Conservation (phyloP, 2,797 vertebrate genomes). For the Prunella strophiata region DNA sequence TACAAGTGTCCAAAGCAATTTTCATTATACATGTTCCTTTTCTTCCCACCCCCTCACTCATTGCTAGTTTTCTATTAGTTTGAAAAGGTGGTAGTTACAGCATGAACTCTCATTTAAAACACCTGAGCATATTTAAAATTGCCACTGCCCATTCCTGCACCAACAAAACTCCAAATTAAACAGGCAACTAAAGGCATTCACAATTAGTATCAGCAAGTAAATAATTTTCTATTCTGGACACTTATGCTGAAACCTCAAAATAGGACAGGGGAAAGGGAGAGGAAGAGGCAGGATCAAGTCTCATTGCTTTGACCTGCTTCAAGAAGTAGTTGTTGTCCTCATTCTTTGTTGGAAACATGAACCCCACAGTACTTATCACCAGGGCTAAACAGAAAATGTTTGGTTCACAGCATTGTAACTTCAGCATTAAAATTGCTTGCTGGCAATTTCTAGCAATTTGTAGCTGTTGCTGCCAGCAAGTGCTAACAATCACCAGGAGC, state of each 20-base stretch:
- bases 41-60: rapidly evolving
- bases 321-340: not conserved
- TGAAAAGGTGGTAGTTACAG: not conserved
- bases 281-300: not conserved
- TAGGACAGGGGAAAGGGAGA: not conserved
- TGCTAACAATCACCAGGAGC: slow-evolving; percentile 14
- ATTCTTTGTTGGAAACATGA: not conserved
- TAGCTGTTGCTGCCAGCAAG: slow-evolving; percentile 3
- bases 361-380: not conserved
- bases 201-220: not conserved
- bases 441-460: slow-evolving; percentile 3
- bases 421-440: not conserved
- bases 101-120: not conserved
- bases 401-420: not conserved
- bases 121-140: not conserved
- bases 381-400: not conserved
- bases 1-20: not conserved
- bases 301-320: not conserved
- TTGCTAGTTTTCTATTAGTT: not conserved
- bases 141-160: not conserved
- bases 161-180: not conserved
- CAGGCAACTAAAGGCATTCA: not conserved
- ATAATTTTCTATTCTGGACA: not conserved
- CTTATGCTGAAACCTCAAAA: not conserved
- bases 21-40: not conserved